Evolutionary conservation across 2,113 vertebrate genomes (phyloP).

Genomic region (Ciconia stormi): DNA sequence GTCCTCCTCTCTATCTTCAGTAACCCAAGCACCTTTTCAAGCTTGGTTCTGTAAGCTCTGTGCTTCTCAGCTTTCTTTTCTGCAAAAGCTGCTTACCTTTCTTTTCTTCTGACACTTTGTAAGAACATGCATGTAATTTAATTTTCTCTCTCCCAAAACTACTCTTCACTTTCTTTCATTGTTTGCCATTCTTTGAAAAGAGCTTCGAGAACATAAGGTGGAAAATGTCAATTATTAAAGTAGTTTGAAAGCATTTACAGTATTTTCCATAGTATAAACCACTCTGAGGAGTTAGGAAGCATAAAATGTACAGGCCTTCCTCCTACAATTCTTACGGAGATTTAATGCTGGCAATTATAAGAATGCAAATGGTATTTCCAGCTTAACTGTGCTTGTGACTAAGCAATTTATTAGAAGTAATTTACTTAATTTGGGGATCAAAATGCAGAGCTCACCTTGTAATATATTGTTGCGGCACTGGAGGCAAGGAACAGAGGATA

Average conservation of each 20-base stretch:
- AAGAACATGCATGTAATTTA: not conserved
- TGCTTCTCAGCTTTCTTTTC: not conserved
- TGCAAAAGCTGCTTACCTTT: not conserved
- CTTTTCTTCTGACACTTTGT: not conserved
- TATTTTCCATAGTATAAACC: not conserved
- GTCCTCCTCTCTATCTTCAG: not conserved
- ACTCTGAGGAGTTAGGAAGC: not conserved
- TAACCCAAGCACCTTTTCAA: not conserved
- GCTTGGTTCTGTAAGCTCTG: not conserved
- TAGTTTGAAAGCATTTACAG: not conserved
- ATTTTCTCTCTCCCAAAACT: not conserved
- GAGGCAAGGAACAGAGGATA: not conserved
- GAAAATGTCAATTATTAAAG: not conserved
- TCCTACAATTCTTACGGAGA: not conserved
- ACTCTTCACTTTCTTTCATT: not conserved
- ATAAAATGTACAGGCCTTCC: not conserved
- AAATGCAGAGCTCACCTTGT: not conserved
- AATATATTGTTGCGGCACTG: not conserved
- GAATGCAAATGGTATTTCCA: not conserved
- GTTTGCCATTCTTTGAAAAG: not conserved
- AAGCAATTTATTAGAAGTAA: slow-evolving; percentile 11
- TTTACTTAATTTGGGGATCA: not conserved
- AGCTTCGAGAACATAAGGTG: not conserved
- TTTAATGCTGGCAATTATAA: not conserved
- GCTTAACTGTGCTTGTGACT: not conserved